These are phyloP conservation scores for Stichopus chloronotus DNA, from an alignment of 35 echinoderm and acorn worm species.

Conservation along the genomic window DNA sequence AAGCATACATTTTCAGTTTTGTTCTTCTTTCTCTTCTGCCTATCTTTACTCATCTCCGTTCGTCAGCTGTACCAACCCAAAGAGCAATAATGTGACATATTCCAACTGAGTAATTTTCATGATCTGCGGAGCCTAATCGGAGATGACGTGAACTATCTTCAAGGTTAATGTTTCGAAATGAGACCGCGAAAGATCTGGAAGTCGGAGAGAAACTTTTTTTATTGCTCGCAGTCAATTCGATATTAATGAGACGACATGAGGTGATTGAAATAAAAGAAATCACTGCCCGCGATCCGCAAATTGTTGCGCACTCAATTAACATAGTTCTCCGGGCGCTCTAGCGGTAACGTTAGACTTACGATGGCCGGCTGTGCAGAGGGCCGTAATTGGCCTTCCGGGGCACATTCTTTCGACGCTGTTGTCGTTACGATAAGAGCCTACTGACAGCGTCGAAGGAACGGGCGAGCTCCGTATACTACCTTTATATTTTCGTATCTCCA, in stretches of 20 bases:
- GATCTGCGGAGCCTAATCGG: neutral
- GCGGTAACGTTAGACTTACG: neutral
- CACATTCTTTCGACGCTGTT: constrained; percentile 28
- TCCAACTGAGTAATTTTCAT: no score
- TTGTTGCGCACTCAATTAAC: constrained; percentile 44
- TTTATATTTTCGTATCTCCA: neutral
- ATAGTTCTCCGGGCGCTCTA: constrained; percentile 8
- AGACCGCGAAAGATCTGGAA: neutral
- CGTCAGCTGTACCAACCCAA: no score
- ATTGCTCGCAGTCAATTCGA: neutral
- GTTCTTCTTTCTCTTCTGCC: no score
- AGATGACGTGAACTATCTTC: neutral
- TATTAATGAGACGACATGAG: constrained; percentile 13
- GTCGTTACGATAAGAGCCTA: constrained; percentile 16
- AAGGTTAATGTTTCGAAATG: neutral
- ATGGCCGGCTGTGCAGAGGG: neutral
- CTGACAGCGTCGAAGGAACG: neutral
- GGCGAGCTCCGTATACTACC: neutral
- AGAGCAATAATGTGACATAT: no score
- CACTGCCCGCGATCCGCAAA: constrained; percentile 12
- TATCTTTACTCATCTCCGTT: no score
- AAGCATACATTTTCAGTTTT: no score
- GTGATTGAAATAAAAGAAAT: constrained; percentile 27
- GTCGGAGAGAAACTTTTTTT: neutral
- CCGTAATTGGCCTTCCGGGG: neutral